Evolutionary conservation across 2,888 invertebrate genomes (phyloP).

Genomic region (Anaspis maculata): DNA sequence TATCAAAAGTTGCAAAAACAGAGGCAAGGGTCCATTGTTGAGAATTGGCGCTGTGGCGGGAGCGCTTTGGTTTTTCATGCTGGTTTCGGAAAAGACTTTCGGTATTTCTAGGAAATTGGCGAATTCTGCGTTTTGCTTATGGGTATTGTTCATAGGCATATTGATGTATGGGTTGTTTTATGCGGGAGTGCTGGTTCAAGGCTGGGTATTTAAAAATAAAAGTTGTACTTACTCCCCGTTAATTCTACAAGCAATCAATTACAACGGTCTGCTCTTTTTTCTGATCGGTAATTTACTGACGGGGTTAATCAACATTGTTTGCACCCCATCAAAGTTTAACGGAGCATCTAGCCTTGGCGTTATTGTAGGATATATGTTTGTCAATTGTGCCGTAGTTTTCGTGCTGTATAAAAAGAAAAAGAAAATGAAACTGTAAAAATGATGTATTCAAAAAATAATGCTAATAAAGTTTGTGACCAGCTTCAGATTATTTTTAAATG

Average conservation of each 20-base stretch:
- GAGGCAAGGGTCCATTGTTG: too few species aligned
- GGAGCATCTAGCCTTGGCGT: slow-evolving; percentile 43
- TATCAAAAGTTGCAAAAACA: slow-evolving; percentile 2
- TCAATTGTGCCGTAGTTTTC: slow-evolving; percentile 37
- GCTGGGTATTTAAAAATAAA: slow-evolving; percentile 23
- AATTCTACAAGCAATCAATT: slow-evolving; percentile 64
- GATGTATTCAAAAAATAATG: too few species aligned
- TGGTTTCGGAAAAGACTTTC: slow-evolving; percentile 44
- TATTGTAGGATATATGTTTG: slow-evolving; percentile 51
- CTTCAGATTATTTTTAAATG: too few species aligned
- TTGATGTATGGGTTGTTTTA: slow-evolving; percentile 49
- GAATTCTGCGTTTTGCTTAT: slow-evolving; percentile 73
- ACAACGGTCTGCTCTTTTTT: slow-evolving; percentile 78
- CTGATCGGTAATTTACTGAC: slow-evolving; percentile 76
- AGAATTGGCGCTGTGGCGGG: too few species aligned
- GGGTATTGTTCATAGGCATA: slow-evolving; percentile 60
- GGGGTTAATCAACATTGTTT: slow-evolving; percentile 67
- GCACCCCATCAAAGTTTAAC: slow-evolving; percentile 52
- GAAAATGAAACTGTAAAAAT: slow-evolving; percentile 45
- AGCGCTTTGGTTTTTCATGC: too few species aligned
- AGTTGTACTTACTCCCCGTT: slow-evolving; percentile 40
- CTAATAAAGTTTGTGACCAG: too few species aligned
- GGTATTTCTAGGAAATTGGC: slow-evolving; percentile 72
- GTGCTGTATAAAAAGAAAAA: slow-evolving; percentile 42
- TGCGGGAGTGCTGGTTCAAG: slow-evolving; percentile 46